These are phyloP conservation scores for Lasioglossum pauxillum DNA, from an alignment of 2,888 invertebrate genomes.

Conservation along the genomic window DNA sequence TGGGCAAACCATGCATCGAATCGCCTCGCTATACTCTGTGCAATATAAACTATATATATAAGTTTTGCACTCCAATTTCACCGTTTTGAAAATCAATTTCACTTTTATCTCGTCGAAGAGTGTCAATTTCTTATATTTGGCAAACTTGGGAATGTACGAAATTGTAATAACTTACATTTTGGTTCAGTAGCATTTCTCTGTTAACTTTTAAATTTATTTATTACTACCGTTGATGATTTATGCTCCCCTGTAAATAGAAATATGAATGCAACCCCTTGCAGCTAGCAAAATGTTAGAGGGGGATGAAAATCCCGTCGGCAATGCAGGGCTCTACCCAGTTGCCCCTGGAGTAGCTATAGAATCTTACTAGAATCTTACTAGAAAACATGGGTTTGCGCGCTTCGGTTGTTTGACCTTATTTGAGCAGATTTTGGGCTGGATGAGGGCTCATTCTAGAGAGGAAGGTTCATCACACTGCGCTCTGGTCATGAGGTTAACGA, in stretches of 20 bases:
- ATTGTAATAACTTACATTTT: neutral
- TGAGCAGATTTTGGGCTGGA: no score
- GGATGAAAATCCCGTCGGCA: neutral
- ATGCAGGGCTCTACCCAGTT: neutral
- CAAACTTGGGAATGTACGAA: neutral
- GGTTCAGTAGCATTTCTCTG: neutral
- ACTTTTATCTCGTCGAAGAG: neutral
- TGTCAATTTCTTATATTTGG: neutral
- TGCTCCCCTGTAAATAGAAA: no score
- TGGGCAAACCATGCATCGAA: neutral
- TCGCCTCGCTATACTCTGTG: neutral
- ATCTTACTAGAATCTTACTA: no score
- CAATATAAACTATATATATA: neutral
- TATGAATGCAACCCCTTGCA: no score
- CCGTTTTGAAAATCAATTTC: no score
- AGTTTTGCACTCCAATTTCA: no score
- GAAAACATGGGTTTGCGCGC: no score
- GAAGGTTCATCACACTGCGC: no score
- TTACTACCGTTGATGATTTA: neutral
- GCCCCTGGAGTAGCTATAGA: no score
- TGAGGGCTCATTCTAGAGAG: no score
- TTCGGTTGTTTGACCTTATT: no score
- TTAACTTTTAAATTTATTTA: neutral
- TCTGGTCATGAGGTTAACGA: no score
- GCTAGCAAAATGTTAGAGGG: neutral